Percentiles rank a stretch among this genome's conserved stretches.
Evolutionary conservation across 1,140 invertebrate species (phyloP).

Genomic region (Drosophila aff.): DNA sequence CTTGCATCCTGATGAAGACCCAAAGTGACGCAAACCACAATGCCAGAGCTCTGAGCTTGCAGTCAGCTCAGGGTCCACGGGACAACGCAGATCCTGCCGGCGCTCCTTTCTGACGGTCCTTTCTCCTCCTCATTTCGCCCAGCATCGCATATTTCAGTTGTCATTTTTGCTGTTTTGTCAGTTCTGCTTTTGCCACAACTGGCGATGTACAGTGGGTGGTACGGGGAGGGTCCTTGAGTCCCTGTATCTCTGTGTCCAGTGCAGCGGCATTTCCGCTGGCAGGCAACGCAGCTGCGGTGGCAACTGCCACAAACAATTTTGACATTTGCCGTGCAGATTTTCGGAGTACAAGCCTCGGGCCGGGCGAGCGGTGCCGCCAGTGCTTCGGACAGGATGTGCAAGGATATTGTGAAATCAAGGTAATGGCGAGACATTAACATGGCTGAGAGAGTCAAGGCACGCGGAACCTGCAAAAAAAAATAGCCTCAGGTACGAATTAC

Average conservation of each 20-base stretch:
- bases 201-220: slow-evolving; percentile 15
- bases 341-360: slow-evolving; percentile 14
- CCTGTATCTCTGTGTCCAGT: slow-evolving; percentile 15
- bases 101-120: neutral
- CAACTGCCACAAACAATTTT: slow-evolving; percentile 82
- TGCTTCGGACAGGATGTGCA: slow-evolving; percentile 69
- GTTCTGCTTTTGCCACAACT: slow-evolving; percentile 56
- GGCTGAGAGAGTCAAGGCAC: slow-evolving; percentile 45
- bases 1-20: slow-evolving; percentile 32
- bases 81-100: slow-evolving; percentile 27
- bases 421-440: slow-evolving; percentile 75
- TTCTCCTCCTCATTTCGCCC: slow-evolving; percentile 18
- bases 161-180: slow-evolving; percentile 78
- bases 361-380: slow-evolving; percentile 13
- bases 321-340: slow-evolving; percentile 66
- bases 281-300: slow-evolving; percentile 68
- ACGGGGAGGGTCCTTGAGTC: neutral
- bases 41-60: slow-evolving; percentile 32
- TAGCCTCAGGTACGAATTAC: neutral
- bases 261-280: slow-evolving; percentile 69
- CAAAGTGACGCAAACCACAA: slow-evolving; percentile 62
- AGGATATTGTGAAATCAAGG: slow-evolving; percentile 81
- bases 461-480: neutral
- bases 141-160: slow-evolving; percentile 74
- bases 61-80: slow-evolving; percentile 32